Percentiles rank a stretch among this genome's conserved stretches.
These are phyloP conservation scores for Xerus inauris DNA, from an alignment of 2,113 vertebrate genomes.

Conservation along the genomic window DNA sequence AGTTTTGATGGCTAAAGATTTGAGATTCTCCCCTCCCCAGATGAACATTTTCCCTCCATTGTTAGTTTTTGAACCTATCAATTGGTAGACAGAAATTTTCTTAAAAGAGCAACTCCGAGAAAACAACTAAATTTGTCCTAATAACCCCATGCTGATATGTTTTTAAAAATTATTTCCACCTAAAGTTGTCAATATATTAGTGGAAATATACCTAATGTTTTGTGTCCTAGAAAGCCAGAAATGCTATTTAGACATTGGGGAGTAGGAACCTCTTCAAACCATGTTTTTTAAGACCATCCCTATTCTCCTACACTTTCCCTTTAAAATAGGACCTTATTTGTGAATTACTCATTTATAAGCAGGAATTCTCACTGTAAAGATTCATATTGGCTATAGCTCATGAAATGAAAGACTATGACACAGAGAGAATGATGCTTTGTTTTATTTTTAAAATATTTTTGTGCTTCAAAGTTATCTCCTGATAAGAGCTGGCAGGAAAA, in stretches of 20 bases:
- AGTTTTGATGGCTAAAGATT: not conserved
- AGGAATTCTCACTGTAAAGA: not conserved
- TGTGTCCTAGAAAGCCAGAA: not conserved
- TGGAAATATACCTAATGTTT: not conserved
- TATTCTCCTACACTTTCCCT: not conserved
- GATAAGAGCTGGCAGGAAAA: not conserved
- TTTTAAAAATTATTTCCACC: not conserved
- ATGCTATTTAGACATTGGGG: not conserved
- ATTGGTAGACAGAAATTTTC: not conserved
- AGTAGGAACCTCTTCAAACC: not conserved
- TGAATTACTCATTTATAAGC: not conserved
- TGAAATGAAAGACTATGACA: not conserved
- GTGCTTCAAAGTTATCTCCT: not conserved
- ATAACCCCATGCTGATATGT: not conserved
- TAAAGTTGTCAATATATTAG: not conserved
- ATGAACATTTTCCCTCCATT: not conserved
- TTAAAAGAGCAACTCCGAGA: not conserved
- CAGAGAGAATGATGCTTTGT: not conserved
- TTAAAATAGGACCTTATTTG: not conserved
- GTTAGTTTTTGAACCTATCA: not conserved
- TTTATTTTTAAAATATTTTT: not conserved
- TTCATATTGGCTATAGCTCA: not conserved
- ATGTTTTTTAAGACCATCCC: not conserved
- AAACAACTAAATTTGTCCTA: constrained; percentile 31
- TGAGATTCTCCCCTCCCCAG: not conserved